A percentile compares a stretch with the other conserved stretches of the same genome.
These are phyloP conservation scores for Scytalopus superciliaris DNA, from an alignment of 2,113 vertebrate species.

Conservation along the genomic window DNA sequence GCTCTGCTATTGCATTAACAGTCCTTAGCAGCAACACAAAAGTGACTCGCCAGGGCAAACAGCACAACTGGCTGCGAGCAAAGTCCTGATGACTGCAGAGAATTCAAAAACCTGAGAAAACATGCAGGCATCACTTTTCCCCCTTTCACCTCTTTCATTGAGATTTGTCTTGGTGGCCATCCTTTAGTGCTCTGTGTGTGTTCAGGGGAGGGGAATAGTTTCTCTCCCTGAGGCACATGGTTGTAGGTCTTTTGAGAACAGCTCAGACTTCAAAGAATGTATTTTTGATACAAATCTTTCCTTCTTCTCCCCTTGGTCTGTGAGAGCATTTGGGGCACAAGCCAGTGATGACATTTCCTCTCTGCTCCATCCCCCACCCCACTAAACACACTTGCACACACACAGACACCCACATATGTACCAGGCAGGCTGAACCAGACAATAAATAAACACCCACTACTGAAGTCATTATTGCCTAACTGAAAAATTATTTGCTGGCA, in stretches of 20 bases:
- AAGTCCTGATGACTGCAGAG: not conserved
- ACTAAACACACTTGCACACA: conserved; percentile 24
- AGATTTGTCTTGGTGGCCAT: not conserved
- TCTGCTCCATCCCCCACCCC: not conserved
- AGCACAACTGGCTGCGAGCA: not conserved
- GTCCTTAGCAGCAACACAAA: not conserved
- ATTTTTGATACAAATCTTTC: conserved; percentile 7
- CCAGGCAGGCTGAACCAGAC: conserved; percentile 66
- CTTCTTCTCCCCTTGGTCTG: not conserved
- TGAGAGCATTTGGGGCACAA: not conserved
- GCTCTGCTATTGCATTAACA: not conserved
- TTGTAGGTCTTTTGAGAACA: not conserved
- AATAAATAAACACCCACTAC: conserved; percentile 71
- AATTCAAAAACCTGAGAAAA: not conserved
- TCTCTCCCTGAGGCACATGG: not conserved
- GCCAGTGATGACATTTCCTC: conserved; percentile 45
- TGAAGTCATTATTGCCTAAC: conserved; percentile 72
- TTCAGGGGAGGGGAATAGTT: not conserved
- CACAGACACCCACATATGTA: conserved; percentile 59
- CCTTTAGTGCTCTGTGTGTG: not conserved
- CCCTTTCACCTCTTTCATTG: not conserved
- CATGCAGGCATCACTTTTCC: not conserved
- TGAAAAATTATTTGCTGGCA: conserved; percentile 71
- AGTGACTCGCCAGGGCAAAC: conserved; percentile 12
- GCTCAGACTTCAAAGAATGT: not conserved